These are phyloP conservation scores for Amniataba percoides DNA, from an alignment of 2,797 vertebrate species.

Conservation along the genomic window DNA sequence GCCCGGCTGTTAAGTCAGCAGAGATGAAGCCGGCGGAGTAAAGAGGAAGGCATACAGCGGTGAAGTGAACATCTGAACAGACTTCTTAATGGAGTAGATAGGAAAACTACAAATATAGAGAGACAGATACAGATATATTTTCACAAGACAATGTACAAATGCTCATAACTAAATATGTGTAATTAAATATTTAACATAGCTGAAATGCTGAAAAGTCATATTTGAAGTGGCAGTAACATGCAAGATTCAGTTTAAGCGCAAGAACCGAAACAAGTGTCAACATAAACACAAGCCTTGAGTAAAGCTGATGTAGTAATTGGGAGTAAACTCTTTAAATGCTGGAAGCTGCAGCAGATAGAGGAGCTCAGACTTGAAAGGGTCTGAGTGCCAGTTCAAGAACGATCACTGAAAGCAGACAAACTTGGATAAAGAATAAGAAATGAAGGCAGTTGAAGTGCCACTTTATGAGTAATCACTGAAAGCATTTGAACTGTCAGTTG, in stretches of 20 bases:
- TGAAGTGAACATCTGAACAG: constrained; percentile 9
- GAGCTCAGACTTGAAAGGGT: background rate
- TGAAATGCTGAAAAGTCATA: background rate
- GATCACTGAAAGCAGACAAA: background rate
- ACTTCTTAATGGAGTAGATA: background rate
- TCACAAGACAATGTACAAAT: background rate
- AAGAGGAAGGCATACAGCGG: background rate
- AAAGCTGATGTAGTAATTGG: background rate
- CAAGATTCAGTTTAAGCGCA: background rate
- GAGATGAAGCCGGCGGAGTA: constrained; percentile 23
- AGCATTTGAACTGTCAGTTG: background rate
- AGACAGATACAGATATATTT: background rate
- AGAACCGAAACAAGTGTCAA: background rate
- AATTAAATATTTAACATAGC: background rate
- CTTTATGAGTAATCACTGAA: background rate
- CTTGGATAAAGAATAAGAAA: no score
- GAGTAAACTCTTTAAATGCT: background rate
- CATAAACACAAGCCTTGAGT: background rate
- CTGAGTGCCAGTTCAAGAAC: no score
- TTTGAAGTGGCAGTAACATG: background rate
- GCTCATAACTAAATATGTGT: background rate
- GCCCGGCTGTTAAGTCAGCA: constrained; percentile 29
- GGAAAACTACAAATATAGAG: background rate
- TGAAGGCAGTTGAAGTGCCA: background rate
- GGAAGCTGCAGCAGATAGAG: background rate